Evolutionary conservation across 2,888 invertebrate genomes (phyloP).

Genomic region (Thelaira solivaga): DNA sequence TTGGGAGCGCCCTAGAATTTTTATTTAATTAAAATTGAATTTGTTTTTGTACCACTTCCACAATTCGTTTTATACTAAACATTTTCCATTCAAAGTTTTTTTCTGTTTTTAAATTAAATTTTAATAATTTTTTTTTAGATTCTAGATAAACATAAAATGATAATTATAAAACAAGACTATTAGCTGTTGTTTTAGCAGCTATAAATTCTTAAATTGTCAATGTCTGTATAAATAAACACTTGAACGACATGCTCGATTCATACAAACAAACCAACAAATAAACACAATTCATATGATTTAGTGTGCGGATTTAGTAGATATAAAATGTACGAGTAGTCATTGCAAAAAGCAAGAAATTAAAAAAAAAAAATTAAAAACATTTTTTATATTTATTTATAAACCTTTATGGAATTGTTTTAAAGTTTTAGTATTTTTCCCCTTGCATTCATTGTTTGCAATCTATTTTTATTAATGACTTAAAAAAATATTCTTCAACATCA

Average conservation of each 20-base stretch:
- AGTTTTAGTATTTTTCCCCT: slow-evolving; percentile 17
- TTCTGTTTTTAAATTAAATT: neutral
- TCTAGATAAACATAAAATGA: slow-evolving; percentile 49
- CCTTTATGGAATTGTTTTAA: slow-evolving; percentile 46
- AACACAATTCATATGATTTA: neutral
- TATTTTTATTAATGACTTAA: slow-evolving; percentile 60
- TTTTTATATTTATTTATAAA: slow-evolving; percentile 53
- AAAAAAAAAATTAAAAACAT: neutral
- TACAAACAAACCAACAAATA: too few relatives aligned
- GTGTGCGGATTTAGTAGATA: slow-evolving; percentile 42
- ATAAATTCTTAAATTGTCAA: slow-evolving; percentile 61
- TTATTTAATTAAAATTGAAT: too few relatives aligned
- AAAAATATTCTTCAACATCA: slow-evolving; percentile 45
- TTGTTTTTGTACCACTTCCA: too few relatives aligned
- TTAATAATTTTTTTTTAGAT: slow-evolving; percentile 29
- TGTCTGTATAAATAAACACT: slow-evolving; percentile 44
- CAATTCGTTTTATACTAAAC: neutral
- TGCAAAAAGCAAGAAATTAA: slow-evolving; percentile 25
- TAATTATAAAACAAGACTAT: slow-evolving; percentile 43
- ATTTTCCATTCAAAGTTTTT: neutral
- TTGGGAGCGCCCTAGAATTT: too few relatives aligned
- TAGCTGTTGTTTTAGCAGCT: slow-evolving; percentile 48
- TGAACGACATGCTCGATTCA: slow-evolving; percentile 7
- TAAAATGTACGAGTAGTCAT: slow-evolving; percentile 16
- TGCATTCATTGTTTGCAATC: slow-evolving; percentile 35